Percentiles rank a stretch among this genome's conserved stretches.
phyloP scores from a whole-genome alignment of 2,797 vertebrate species.

The Acanthiza pusilla region DNA sequence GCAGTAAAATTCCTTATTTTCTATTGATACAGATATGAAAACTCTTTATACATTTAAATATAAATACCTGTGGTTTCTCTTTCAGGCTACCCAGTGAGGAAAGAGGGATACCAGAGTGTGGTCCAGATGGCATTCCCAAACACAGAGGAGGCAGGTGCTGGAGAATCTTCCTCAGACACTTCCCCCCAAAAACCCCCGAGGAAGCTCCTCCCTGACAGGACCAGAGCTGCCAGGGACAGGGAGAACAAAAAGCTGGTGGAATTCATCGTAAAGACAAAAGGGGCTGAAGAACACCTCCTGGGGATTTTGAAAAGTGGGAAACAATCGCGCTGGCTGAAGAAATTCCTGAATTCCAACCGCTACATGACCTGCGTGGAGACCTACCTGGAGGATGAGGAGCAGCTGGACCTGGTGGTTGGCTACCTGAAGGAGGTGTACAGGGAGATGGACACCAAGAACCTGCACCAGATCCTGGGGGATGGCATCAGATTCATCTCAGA shows the following conservation, averaged over 20 bases:
- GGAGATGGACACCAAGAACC: slow-evolving; percentile 36
- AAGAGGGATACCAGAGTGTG: slow-evolving; percentile 59
- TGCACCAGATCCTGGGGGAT: slow-evolving; percentile 68
- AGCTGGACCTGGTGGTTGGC: slow-evolving; percentile 83
- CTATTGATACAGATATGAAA: rapidly evolving
- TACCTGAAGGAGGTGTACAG: slow-evolving; percentile 82
- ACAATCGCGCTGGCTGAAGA: slow-evolving; percentile 83
- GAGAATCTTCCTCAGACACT: slow-evolving; percentile 22
- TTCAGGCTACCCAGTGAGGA: slow-evolving; percentile 86
- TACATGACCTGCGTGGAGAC: slow-evolving; percentile 76
- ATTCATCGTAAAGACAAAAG: slow-evolving; percentile 86
- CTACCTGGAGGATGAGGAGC: slow-evolving; percentile 90
- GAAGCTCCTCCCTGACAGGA: slow-evolving; percentile 88
- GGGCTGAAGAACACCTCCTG: slow-evolving; percentile 82
- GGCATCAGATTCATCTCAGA: slow-evolving; percentile 83
- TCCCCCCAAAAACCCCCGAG: slow-evolving; percentile 56
- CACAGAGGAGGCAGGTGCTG: slow-evolving; percentile 10
- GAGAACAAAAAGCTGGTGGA: slow-evolving; percentile 88
- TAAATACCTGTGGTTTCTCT: background rate
- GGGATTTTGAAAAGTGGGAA: slow-evolving; percentile 80
- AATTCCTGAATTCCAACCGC: slow-evolving; percentile 72
- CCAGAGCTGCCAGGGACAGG: slow-evolving; percentile 83
- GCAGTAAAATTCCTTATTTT: background rate
- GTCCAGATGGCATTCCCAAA: slow-evolving; percentile 75
- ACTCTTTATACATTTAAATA: background rate